Evolutionary conservation across 2,797 vertebrate genomes (phyloP).

Genomic region (Heliangelus exortis): DNA sequence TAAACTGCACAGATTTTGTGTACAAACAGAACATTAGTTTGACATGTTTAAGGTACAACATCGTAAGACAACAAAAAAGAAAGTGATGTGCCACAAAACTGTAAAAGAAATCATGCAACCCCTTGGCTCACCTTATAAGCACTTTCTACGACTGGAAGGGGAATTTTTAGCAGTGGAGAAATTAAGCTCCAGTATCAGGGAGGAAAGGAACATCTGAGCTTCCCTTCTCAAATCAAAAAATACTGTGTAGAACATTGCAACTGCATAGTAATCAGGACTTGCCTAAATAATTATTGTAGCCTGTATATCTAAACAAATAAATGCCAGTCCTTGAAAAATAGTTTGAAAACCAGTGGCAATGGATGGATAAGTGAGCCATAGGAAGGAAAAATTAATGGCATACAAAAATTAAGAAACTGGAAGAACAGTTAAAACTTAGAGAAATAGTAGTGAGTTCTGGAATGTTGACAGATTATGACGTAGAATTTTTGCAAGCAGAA

Average conservation of each 20-base stretch:
- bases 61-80: neutral
- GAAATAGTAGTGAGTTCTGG: conserved; percentile 43
- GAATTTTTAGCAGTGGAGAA: conserved; percentile 82
- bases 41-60: neutral
- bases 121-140: neutral
- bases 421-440: conserved; percentile 79
- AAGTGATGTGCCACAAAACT: neutral
- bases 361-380: conserved; percentile 86
- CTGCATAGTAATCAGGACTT: conserved; percentile 76
- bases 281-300: conserved; percentile 74
- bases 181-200: conserved; percentile 82
- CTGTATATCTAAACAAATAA: conserved; percentile 80
- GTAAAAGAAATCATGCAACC: neutral
- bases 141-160: conserved; percentile 57
- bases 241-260: conserved; percentile 80
- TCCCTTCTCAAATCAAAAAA: conserved; percentile 77
- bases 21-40: neutral
- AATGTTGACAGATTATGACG: conserved; percentile 72
- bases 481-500: conserved; percentile 82
- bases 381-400: conserved; percentile 89
- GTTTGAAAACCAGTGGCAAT: conserved; percentile 84
- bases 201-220: conserved; percentile 79
- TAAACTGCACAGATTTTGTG: neutral
- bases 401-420: conserved; percentile 84
- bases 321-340: conserved; percentile 87